Evolutionary conservation across 2,113 vertebrate genomes (phyloP), one percentile per base, ranked within the genome.

Genomic region (Notothenia rossii): DNA sequence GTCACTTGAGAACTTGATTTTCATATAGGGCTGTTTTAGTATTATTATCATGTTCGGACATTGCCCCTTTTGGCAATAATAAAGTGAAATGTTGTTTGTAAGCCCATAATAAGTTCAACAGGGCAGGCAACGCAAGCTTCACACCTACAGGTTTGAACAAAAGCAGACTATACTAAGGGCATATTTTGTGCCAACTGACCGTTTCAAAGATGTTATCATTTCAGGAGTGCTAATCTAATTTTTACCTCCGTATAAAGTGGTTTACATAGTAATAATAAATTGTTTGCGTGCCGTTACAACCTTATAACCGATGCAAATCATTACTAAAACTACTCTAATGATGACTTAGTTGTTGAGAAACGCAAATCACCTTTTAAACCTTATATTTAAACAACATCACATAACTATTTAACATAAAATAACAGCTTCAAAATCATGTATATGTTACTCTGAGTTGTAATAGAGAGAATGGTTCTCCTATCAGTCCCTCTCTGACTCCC

Each of bases 261-360:
- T 64, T 15, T 20, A 8, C 18, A 62, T 13, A 40, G 13, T 20
- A 17, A n/a, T 17, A 3, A 5, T 68, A 40, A 68, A 40, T 7
- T 40, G 10, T n/a, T 50, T 14, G 36, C 36, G 1, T 7, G 36
- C 4, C 29, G 29, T 11, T 20, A 8, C 9, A 51, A 49, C 6
- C 2, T 46, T 7, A 40, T 40, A 10, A 56, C 10, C 0, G 0
- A 12, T 1, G n/a, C 2, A 43, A 20, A 20, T 45, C 12, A 9
- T 1, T 4, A n/a, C 2, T 36, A 29, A 33, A 62, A 48, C 8
- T 14, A 18, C 3, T 10, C 13, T 64, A 33, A 51, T 29, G 4
- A 65, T 59, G 22, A 1, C 10, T 46, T 4, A 60, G 25, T 36
- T 67, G 17, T 29, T 62, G 62, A 63, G 68, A 48, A 82, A 56